Evolutionary conservation across 2,888 invertebrate genomes (phyloP).

Genomic region (Agriotes lineatus): DNA sequence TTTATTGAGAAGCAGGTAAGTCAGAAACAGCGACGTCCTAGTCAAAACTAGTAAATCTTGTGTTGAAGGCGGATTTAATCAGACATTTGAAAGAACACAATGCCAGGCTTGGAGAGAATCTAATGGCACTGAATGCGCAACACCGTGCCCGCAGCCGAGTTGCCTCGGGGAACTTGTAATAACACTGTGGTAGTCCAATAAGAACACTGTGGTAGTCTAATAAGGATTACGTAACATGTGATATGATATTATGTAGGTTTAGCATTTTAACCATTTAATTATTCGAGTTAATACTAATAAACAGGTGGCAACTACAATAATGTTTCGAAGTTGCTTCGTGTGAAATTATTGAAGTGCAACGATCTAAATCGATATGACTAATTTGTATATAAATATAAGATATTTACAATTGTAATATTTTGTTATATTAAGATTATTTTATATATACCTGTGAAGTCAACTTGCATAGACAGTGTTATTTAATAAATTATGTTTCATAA

Average conservation of each 20-base stretch:
- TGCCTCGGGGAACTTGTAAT: conserved; percentile 9
- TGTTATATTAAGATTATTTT: background rate
- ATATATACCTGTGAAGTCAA: background rate
- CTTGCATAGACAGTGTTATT: too few species aligned
- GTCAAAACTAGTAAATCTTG: too few species aligned
- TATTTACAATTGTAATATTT: background rate
- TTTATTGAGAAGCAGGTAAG: conserved; percentile 74
- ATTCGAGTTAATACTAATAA: background rate
- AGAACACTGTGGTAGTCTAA: too few species aligned
- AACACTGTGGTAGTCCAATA: background rate
- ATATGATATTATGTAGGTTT: background rate
- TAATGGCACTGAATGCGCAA: conserved; percentile 72
- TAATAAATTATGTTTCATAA: too few species aligned
- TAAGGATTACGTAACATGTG: background rate
- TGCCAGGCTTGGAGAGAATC: conserved; percentile 73
- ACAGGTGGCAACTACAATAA: too few species aligned
- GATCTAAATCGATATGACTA: background rate
- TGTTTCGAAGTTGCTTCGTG: too few species aligned
- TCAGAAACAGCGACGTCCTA: too few species aligned
- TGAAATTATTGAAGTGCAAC: too few species aligned
- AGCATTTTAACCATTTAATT: background rate
- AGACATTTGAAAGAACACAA: conserved; percentile 77
- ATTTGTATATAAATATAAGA: background rate
- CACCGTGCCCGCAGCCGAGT: conserved; percentile 58
- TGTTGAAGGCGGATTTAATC: conserved; percentile 78